A percentile compares a stretch with the other conserved stretches of the same genome.
Evolutionary conservation across 2,797 vertebrate genomes (phyloP).

Genomic region (Brachyrhaphis roseni): DNA sequence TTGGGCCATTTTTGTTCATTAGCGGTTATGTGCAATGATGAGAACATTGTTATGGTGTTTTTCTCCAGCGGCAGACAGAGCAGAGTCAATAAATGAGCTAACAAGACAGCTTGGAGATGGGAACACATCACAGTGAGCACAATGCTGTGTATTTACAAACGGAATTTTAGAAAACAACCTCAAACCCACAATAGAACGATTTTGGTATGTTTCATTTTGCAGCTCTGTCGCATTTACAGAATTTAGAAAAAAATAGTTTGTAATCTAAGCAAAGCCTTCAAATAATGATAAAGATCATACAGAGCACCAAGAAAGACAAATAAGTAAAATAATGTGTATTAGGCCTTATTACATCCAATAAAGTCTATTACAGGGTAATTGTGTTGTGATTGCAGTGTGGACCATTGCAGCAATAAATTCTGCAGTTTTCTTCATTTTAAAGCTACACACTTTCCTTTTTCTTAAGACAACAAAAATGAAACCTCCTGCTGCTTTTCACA

Average conservation of each 20-base stretch:
- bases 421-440: not conserved
- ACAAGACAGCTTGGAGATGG: not conserved
- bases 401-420: not conserved
- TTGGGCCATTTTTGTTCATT: constrained; percentile 8
- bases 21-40: constrained; percentile 3
- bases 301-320: not conserved
- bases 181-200: not conserved
- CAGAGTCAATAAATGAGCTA: constrained; percentile 1
- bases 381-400: not conserved
- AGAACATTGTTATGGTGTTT: constrained; percentile 4
- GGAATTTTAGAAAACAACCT: not conserved
- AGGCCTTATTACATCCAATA: not conserved
- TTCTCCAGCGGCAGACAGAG: not conserved
- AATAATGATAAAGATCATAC: not conserved
- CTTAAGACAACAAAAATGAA: not conserved
- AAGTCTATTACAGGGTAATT: not conserved
- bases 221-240: not conserved
- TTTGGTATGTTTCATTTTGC: no score
- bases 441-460: not conserved
- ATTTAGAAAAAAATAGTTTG: not conserved
- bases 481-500: not conserved
- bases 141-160: not conserved
- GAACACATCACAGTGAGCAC: not conserved
- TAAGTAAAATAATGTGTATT: not conserved
- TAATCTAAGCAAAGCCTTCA: not conserved